Percentiles rank a stretch among this genome's conserved stretches.
Evolutionary conservation across 2,797 vertebrate genomes (phyloP).

Genomic region (Ctenochaetus hawaiiensis): DNA sequence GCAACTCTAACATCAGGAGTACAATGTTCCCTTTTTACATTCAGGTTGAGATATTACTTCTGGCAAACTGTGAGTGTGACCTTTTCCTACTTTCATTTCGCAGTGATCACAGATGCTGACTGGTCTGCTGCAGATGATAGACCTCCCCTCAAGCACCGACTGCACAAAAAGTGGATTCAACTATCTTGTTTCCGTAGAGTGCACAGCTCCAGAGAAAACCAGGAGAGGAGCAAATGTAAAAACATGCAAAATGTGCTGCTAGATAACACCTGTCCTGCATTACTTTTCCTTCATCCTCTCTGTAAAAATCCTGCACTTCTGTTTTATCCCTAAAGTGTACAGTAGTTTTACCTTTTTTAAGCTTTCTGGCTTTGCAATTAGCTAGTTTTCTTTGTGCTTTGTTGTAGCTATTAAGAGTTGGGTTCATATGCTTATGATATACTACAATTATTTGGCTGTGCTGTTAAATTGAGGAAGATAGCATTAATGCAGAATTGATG

Average conservation of each 20-base stretch:
- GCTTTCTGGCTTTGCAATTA: background rate
- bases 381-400: background rate
- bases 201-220: slow-evolving; percentile 12
- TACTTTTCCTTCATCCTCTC: background rate
- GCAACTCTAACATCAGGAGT: background rate
- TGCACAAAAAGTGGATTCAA: slow-evolving; percentile 16
- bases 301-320: background rate
- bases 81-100: slow-evolving; percentile 34
- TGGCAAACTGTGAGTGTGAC: slow-evolving; percentile 26
- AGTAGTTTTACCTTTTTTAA: background rate
- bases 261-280: background rate
- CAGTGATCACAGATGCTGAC: slow-evolving; percentile 30
- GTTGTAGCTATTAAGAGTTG: background rate
- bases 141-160: slow-evolving; percentile 18
- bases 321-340: background rate
- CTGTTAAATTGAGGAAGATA: background rate
- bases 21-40: background rate
- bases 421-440: background rate
- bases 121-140: slow-evolving; percentile 38
- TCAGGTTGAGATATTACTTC: slow-evolving; percentile 24
- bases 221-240: slow-evolving; percentile 2
- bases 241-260: slow-evolving; percentile 1
- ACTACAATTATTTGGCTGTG: background rate
- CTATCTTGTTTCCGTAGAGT: slow-evolving; percentile 24
- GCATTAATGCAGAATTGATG: background rate